phyloP scores from a whole-genome alignment of 2,888 invertebrate species.

The Boloria euphrosyne region DNA sequence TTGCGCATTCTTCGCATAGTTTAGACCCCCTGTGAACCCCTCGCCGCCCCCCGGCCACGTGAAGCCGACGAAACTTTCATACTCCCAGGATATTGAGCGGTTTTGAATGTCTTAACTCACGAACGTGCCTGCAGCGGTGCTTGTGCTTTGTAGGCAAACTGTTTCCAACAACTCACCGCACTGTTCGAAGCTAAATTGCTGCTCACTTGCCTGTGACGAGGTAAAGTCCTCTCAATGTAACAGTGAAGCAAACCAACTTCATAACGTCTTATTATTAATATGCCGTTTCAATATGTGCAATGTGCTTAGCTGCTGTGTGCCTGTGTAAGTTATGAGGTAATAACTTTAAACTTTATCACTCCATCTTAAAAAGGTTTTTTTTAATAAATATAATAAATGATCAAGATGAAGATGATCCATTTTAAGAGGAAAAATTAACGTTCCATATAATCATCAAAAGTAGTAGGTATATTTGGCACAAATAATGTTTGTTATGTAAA shows the following conservation, averaged over 20 bases:
- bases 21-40: slow-evolving; percentile 87
- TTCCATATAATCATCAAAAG: no score
- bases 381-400: no score
- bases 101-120: slow-evolving; percentile 83
- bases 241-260: slow-evolving; percentile 24
- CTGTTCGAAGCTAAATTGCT: slow-evolving; percentile 51
- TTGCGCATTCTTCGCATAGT: slow-evolving; percentile 98
- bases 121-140: slow-evolving; percentile 69
- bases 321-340: neutral
- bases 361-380: no score
- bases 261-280: slow-evolving; percentile 27
- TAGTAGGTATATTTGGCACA: no score
- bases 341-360: no score
- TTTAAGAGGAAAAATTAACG: no score
- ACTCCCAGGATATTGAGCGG: slow-evolving; percentile 82
- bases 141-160: slow-evolving; percentile 71
- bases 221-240: slow-evolving; percentile 23
- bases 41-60: slow-evolving; percentile 80
- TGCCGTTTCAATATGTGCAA: slow-evolving; percentile 20
- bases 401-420: no score
- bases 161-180: slow-evolving; percentile 65
- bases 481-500: no score
- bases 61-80: slow-evolving; percentile 82
- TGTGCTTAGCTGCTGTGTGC: slow-evolving; percentile 1
- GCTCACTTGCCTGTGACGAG: slow-evolving; percentile 37